Percentiles rank a stretch among this genome's conserved stretches.
phyloP scores from a whole-genome alignment of 2,888 invertebrate species.

The Melinopterus prodromus region DNA sequence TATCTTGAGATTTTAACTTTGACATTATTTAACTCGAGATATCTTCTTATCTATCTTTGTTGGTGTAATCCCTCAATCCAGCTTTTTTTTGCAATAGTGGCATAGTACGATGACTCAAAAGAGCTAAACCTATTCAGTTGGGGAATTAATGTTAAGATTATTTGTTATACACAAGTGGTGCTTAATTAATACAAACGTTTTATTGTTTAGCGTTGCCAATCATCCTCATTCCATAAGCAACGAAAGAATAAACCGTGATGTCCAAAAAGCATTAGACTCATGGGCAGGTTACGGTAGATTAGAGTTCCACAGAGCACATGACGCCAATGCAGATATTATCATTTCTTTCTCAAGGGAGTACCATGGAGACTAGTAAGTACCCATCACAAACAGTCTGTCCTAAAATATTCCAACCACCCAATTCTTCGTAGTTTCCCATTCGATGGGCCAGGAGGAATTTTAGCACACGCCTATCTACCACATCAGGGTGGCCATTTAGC shows the following conservation, averaged over 20 bases:
- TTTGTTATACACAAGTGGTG: no score
- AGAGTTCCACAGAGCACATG: slow-evolving; percentile 62
- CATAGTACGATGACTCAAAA: no score
- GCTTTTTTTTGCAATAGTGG: no score
- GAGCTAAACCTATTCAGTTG: no score
- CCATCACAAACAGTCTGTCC: neutral
- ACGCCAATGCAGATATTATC: slow-evolving; percentile 75
- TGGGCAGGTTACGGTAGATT: slow-evolving; percentile 76
- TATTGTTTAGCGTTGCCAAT: slow-evolving; percentile 71
- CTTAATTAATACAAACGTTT: neutral
- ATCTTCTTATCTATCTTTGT: no score
- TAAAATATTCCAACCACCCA: neutral
- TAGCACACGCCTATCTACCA: slow-evolving; percentile 83
- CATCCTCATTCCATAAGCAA: slow-evolving; percentile 71
- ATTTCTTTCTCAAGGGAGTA: slow-evolving; percentile 74
- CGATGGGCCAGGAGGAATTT: slow-evolving; percentile 75
- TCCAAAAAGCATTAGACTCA: slow-evolving; percentile 69
- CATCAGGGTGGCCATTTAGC: slow-evolving; percentile 64
- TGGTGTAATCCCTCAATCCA: no score
- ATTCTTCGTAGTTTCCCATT: slow-evolving; percentile 70
- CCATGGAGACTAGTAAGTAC: slow-evolving; percentile 73
- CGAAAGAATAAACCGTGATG: slow-evolving; percentile 64
- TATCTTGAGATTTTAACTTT: no score
- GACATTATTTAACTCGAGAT: no score
- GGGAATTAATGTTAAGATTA: no score